Conservation (phyloP, 2,113 vertebrate species). For the Bambusicola thoracicus region DNA sequence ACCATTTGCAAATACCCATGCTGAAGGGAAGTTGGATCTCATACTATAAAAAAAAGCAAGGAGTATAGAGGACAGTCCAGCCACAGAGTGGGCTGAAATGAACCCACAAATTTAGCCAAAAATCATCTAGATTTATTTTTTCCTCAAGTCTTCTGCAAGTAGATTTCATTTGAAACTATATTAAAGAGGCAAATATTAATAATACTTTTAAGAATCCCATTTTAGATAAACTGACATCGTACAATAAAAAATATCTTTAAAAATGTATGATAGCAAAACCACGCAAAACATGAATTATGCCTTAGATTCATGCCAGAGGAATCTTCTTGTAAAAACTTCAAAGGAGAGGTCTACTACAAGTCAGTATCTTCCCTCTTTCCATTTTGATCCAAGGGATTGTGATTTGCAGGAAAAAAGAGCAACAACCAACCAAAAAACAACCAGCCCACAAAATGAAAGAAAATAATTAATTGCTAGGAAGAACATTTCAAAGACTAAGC, state of each 20-base stretch:
- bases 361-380: background rate
- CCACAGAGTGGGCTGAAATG: background rate
- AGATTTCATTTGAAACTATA: background rate
- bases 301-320: background rate
- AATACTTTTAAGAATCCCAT: background rate
- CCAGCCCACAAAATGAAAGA: background rate
- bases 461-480: conserved; percentile 7
- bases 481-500: background rate
- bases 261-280: background rate
- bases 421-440: too few species aligned
- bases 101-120: background rate
- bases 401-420: background rate
- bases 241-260: background rate
- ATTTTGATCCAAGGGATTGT: background rate
- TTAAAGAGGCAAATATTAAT: background rate
- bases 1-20: background rate
- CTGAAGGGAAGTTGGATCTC: background rate
- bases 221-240: background rate
- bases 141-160: background rate
- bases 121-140: background rate
- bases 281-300: background rate
- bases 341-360: background rate
- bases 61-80: background rate
- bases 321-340: background rate
- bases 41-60: background rate